Conservation (phyloP, 2,797 vertebrate species). For the Sebastes flavidus region DNA sequence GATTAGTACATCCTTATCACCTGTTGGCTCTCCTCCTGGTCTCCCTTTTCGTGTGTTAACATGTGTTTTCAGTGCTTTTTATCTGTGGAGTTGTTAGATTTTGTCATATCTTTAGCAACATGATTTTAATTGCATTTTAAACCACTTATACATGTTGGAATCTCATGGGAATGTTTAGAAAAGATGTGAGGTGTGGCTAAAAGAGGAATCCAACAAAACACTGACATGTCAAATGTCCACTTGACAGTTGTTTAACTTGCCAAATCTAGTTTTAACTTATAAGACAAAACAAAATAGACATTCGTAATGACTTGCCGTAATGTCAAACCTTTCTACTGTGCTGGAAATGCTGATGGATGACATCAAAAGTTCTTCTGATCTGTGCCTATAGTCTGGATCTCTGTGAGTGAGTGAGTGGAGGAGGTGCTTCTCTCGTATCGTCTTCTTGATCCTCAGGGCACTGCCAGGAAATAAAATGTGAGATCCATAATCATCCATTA, state of each 20-base stretch:
- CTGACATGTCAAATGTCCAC: background rate
- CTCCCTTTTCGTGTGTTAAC: background rate
- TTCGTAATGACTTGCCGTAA: background rate
- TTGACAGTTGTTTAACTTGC: background rate
- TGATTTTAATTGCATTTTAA: background rate
- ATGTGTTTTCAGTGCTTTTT: background rate
- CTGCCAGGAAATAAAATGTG: constrained; percentile 51
- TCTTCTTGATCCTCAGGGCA: constrained; percentile 20
- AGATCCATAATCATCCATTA: constrained; percentile 52
- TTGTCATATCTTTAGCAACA: background rate
- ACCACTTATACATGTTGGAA: background rate
- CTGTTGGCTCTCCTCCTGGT: background rate
- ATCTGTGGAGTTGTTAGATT: background rate
- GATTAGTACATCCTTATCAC: background rate
- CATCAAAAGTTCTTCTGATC: background rate
- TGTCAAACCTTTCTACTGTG: background rate
- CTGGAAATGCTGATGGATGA: background rate
- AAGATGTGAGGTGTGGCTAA: background rate
- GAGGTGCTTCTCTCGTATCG: constrained; percentile 3
- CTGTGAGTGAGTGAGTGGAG: background rate
- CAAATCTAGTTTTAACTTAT: background rate
- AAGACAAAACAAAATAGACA: background rate
- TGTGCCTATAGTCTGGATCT: background rate
- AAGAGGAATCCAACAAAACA: background rate
- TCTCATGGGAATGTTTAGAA: background rate